A percentile compares a stretch with the other conserved stretches of the same genome.
Evolutionary conservation across 2,113 vertebrate species (phyloP).

Genomic region (Atlantisia rogersi): DNA sequence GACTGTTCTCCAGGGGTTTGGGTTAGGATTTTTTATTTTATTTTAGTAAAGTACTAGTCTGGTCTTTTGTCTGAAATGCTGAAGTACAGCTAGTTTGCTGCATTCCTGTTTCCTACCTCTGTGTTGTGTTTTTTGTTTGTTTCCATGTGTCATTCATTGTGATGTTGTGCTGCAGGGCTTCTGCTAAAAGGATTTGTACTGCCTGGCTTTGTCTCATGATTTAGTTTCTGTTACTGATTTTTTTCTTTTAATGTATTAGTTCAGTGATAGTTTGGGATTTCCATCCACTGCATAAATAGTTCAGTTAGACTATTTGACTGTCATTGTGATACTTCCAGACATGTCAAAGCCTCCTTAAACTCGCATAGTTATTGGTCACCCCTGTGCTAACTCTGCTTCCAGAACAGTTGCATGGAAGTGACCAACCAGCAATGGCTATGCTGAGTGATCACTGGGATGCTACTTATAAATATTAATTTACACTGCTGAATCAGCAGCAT

Average conservation of each 20-base stretch:
- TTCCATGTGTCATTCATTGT: background rate
- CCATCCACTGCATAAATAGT: fast-evolving
- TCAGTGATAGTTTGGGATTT: background rate
- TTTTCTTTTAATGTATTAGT: background rate
- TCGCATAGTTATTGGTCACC: background rate
- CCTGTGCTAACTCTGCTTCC: background rate
- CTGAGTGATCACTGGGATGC: background rate
- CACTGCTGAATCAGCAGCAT: background rate
- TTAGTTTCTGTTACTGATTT: background rate
- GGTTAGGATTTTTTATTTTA: no score
- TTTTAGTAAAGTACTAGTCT: background rate
- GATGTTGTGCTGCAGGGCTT: background rate
- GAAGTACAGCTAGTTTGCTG: background rate
- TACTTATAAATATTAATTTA: background rate
- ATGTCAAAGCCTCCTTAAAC: background rate
- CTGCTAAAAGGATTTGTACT: background rate
- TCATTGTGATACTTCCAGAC: background rate
- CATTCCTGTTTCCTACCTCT: fast-evolving
- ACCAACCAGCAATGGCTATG: background rate
- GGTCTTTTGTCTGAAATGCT: background rate
- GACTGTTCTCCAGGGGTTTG: background rate
- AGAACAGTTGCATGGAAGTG: background rate
- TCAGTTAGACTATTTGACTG: background rate
- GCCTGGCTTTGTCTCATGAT: background rate
- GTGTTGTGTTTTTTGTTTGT: background rate